A percentile compares a stretch with the other conserved stretches of the same genome.
Evolutionary conservation across 2,888 invertebrate species (phyloP).

Genomic region (Pilophorus perplexus): DNA sequence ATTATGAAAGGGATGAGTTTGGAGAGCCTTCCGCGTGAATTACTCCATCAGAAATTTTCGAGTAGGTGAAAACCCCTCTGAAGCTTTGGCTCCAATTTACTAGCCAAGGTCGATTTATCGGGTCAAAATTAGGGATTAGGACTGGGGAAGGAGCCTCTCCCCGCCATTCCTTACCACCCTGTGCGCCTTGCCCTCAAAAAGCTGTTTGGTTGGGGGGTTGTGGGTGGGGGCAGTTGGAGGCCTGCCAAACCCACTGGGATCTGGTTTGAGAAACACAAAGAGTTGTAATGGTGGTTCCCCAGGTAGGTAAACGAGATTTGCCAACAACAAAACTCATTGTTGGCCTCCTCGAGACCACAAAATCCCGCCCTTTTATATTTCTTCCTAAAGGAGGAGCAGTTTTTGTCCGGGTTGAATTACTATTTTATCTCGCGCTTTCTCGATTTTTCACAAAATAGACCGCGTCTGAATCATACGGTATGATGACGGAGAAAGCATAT

Average conservation of each 20-base stretch:
- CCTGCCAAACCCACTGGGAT: constrained; percentile 22
- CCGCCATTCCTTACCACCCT: neutral
- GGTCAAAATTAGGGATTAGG: constrained; percentile 33
- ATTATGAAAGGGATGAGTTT: no score
- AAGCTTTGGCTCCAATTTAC: constrained; percentile 25
- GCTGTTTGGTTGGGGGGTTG: neutral
- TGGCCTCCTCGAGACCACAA: constrained; percentile 21
- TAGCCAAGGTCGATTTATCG: constrained; percentile 32
- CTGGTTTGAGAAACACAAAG: constrained; percentile 35
- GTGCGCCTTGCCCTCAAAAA: no score
- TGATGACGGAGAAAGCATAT: no score
- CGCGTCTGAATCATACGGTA: no score
- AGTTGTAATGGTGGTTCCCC: constrained; percentile 34
- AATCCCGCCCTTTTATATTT: no score
- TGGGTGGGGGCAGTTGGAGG: constrained; percentile 1
- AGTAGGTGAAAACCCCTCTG: neutral
- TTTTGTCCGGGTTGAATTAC: no score
- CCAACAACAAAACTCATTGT: constrained; percentile 32
- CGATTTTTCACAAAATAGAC: no score
- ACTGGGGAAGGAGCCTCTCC: neutral
- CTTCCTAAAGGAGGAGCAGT: no score
- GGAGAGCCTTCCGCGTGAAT: no score
- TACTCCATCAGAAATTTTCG: constrained; percentile 1
- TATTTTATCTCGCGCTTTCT: no score
- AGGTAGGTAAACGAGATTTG: constrained; percentile 39